Evolutionary conservation across 2,797 vertebrate genomes (phyloP), one percentile per base, ranked within the genome.

Genomic region (Galaxias olidus): DNA sequence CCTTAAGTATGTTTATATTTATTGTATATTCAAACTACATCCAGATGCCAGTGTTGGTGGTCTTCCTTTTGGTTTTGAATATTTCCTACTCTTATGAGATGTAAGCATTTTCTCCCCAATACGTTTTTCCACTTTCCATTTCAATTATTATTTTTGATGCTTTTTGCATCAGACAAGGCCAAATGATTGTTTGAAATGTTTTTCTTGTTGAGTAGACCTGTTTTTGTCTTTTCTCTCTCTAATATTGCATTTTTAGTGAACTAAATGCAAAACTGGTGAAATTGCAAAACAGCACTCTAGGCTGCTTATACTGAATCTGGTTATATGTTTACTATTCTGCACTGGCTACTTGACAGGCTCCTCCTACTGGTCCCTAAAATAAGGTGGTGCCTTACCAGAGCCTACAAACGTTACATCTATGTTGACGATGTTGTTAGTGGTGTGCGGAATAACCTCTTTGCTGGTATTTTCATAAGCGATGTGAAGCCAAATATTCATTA

Each of bases 1-100:
- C 76, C 77, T 74, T 64, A 47, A 40, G 73, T 74, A 68, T 85
- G 76, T 88, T 87, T 86, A 91, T 95, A 94, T 95, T 94, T 94
- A 92, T 89, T 85, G 85, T 84, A 77, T 77, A 82, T 86, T 81
- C 42, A 64, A 77, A 68, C 48, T 72, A 69, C 81, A 80, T 76
- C 75, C 75, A 83, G 79, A 72, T 65, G 68, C 72, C 67, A 73
- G 69, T 72, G 75, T 74, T 73, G 58, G 62, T 73, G 18, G 49
- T 82, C 73, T 77, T 75, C 70, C 65, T 6, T 55, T 61, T 46
- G 20, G 44, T 59, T 65, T 63, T 50, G 12, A 1, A 17, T 41
- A 63, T 60, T 66, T 61, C 65, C 49, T 48, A 68, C 42, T 66
- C 61, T 55, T 58, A 65, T 66, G 14, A 56, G 66, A 60, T 75